phyloP scores from a whole-genome alignment of 2,113 vertebrate genomes.

The Progne subis region DNA sequence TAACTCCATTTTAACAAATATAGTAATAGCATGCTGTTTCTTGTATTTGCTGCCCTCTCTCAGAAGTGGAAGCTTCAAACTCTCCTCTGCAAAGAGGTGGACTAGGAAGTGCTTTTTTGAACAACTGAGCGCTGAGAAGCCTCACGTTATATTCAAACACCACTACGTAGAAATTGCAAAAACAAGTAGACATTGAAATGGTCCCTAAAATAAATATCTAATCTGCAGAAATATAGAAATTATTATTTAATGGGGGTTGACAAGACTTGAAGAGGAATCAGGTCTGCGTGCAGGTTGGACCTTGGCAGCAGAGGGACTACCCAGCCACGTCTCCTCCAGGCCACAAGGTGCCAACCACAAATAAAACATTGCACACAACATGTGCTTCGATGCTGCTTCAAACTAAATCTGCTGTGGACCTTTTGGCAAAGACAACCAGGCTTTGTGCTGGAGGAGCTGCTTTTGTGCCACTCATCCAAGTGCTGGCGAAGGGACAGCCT shows the following conservation, averaged over 20 bases:
- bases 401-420: neutral
- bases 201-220: neutral
- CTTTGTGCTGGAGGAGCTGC: neutral
- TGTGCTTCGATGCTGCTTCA: neutral
- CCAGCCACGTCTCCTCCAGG: rapidly evolving
- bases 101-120: neutral
- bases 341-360: rapidly evolving
- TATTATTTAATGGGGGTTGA: neutral
- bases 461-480: neutral
- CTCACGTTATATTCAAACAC: neutral
- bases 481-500: neutral
- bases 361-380: neutral
- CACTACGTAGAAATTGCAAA: neutral
- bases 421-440: neutral
- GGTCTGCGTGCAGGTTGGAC: neutral
- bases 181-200: neutral
- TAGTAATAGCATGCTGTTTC: neutral
- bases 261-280: neutral
- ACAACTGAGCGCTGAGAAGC: neutral
- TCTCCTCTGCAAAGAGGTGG: neutral
- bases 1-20: neutral
- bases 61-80: neutral
- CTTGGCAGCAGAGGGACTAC: neutral
- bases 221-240: neutral
- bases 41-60: neutral